Evolutionary conservation across 2,113 vertebrate species (phyloP).

Genomic region (Ophthalmotilapia sp.): DNA sequence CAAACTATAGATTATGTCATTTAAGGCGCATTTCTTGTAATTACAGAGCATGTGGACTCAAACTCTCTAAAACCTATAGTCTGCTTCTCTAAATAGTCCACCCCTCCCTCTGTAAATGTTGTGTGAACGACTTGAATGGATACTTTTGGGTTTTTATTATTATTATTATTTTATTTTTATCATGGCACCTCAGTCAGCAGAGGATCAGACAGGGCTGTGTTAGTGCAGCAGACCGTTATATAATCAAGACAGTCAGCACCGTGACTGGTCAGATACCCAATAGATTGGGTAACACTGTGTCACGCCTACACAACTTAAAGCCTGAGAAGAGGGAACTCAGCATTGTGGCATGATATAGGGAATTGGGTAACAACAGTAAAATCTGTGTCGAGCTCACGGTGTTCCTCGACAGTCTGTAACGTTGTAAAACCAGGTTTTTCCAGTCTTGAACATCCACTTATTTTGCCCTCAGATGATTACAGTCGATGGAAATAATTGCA

Average conservation of each 20-base stretch:
- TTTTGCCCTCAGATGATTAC: slow-evolving; percentile 11
- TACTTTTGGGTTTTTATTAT: slow-evolving; percentile 19
- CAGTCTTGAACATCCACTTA: neutral
- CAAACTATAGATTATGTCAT: slow-evolving; percentile 42
- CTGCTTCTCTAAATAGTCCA: slow-evolving; percentile 30
- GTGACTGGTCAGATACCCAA: slow-evolving; percentile 44
- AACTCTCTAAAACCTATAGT: slow-evolving; percentile 19
- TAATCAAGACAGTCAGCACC: slow-evolving; percentile 37
- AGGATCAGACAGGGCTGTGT: neutral
- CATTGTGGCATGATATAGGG: neutral
- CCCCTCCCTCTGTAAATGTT: slow-evolving; percentile 26
- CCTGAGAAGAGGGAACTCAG: neutral
- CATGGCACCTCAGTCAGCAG: slow-evolving; percentile 6
- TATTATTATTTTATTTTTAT: slow-evolving; percentile 18
- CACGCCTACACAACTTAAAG: neutral
- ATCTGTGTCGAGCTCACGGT: neutral
- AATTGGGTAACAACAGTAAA: neutral
- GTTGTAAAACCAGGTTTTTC: neutral
- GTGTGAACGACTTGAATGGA: slow-evolving; percentile 20
- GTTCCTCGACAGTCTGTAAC: neutral
- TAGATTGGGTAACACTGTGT: slow-evolving; percentile 23
- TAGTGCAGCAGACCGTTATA: slow-evolving; percentile 26
- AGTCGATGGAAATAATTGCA: slow-evolving; percentile 30
- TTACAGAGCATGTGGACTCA: slow-evolving; percentile 25
- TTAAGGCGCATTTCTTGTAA: slow-evolving; percentile 36